Percentiles rank a stretch among this genome's conserved stretches.
Evolutionary conservation across 23 tunicate species (phyloP).

Genomic region (Corella eumyota): DNA sequence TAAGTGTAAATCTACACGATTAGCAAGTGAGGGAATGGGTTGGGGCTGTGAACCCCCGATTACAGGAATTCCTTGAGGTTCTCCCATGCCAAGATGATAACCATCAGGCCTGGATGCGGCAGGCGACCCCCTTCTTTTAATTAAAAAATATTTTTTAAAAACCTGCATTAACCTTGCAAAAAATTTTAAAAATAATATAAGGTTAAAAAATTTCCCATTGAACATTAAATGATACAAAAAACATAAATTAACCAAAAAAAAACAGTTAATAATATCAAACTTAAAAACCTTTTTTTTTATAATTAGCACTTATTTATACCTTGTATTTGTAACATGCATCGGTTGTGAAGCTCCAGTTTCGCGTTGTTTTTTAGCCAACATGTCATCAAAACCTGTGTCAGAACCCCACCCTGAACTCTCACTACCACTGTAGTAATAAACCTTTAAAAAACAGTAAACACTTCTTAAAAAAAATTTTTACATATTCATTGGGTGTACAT

Average conservation of each 20-base stretch:
- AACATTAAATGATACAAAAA: no score
- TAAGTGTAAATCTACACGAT: no score
- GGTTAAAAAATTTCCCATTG: no score
- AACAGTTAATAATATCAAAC: no score
- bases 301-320: constrained; percentile 9
- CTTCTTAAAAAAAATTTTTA: no score
- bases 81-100: constrained; percentile 22
- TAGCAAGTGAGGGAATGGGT: constrained; percentile 71
- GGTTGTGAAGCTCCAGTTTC: constrained; percentile 29
- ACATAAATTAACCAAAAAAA: no score
- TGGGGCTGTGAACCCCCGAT: constrained; percentile 74
- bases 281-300: no score
- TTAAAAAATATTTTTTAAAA: background rate
- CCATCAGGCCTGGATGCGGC: constrained; percentile 5
- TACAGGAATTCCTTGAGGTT: constrained; percentile 84
- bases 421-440: constrained; percentile 78
- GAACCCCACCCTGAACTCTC: constrained; percentile 92
- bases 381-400: constrained; percentile 63
- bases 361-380: constrained; percentile 66
- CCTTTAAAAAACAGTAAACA: constrained; percentile 18
- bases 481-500: background rate
- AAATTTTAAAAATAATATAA: background rate
- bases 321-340: constrained; percentile 29
- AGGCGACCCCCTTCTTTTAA: constrained; percentile 24
- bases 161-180: background rate